phyloP scores from a whole-genome alignment of 1,140 invertebrate species.

The Aphelinus atriplicis region DNA sequence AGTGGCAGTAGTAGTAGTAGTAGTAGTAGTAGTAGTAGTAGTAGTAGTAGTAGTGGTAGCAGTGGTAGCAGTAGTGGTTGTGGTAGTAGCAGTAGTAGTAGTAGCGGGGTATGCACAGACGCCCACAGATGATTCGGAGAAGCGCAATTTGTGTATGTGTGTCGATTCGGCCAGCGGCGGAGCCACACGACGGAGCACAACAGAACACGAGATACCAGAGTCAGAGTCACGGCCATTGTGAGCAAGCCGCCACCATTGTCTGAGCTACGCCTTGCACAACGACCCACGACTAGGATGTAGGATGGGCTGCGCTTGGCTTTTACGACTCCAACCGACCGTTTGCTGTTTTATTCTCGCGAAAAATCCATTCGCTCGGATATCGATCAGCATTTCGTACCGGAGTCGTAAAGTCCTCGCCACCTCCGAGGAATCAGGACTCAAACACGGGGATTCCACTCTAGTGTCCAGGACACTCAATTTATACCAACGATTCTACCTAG shows the following conservation, averaged over 20 bases:
- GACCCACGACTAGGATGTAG: conserved; percentile 4
- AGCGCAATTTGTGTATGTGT: conserved; percentile 1
- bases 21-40: conserved; percentile 6
- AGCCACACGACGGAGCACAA: conserved; percentile 13
- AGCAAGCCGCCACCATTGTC: conserved; percentile 55
- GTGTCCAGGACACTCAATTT: too few species aligned
- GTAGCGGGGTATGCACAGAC: conserved; percentile 5
- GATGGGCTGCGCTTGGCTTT: background rate
- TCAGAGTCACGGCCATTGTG: conserved; percentile 61
- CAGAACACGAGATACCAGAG: conserved; percentile 63
- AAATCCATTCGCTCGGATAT: too few species aligned
- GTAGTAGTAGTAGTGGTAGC: background rate
- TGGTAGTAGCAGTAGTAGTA: conserved; percentile 9
- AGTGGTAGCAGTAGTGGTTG: background rate
- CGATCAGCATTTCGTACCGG: too few species aligned
- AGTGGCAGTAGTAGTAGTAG: conserved; percentile 8
- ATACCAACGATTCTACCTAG: too few species aligned
- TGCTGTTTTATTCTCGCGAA: too few species aligned
- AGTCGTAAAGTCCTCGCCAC: too few species aligned
- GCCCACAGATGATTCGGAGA: conserved; percentile 4
- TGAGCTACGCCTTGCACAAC: conserved; percentile 55
- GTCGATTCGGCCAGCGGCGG: background rate
- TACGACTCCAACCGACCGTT: background rate
- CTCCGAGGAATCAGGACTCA: too few species aligned
- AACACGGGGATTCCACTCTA: too few species aligned